Evolutionary conservation across 1,140 invertebrate species (phyloP), one percentile per base, ranked within the genome.

Genomic region (Acyrthosiphon pisum): DNA sequence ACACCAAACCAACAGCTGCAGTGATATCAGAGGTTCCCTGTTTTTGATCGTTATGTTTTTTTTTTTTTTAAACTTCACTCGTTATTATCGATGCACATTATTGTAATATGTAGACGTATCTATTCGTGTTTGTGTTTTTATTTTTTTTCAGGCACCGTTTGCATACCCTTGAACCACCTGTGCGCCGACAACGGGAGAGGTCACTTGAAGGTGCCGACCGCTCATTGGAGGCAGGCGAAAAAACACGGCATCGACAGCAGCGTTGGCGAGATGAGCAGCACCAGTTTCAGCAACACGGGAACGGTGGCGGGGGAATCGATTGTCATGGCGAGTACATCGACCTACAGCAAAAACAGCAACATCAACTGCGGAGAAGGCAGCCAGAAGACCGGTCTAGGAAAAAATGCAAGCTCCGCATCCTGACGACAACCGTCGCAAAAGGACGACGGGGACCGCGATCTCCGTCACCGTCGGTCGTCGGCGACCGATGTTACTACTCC

Each of bases 161-260:
- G 91, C 81, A 93, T 93, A 93, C 91, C 91, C 8, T 86, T 93
- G 81, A 93, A 93, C 48, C 46, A 93, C 9, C 81, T 93, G 46
- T 93, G 91, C 48, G 4, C 48, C 81, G 91, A 93, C 91, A 93
- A 56, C 91, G 91, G 50, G 1, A 11, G 41, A 56, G 91, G 48
- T 93, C 91, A 84, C 81, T 56, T 93, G 50, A 93, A 56, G 14
- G 68, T 83, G 0, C 91, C 91, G n/a, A 37, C 53, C 23, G 53
- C 89, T 30, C 91, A 37, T 23, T 60, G 91, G 91, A 93, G 23
- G 35, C 91, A 44, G 1, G 26, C 91, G 48, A 93, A 53, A 86
- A 93, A 93, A 86, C 81, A 81, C 48, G 35, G 48, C 20, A 86
- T 23, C 91, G 81, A 93, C 91, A 93, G 48, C 91, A 93, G 48